Conservation (phyloP, 2,797 vertebrate species). For the Pseudochirops cupreus region DNA sequence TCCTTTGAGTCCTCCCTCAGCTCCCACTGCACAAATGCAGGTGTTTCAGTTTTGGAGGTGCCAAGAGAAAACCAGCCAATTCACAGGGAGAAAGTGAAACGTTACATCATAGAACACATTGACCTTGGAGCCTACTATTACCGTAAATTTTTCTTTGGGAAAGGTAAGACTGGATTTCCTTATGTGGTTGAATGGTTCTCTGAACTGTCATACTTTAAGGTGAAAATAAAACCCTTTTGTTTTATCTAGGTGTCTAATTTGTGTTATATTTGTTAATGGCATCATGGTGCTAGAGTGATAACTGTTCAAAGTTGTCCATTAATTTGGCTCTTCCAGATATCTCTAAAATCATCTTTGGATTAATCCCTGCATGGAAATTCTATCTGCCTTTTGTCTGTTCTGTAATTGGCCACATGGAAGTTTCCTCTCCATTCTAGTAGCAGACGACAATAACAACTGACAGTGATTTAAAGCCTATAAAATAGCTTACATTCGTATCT, state of each 20-base stretch:
- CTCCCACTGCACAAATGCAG: constrained; percentile 99
- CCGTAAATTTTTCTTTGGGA: constrained; percentile 97
- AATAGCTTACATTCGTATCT: neutral
- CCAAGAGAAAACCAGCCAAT: constrained; percentile 96
- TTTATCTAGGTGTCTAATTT: neutral
- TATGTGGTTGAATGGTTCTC: neutral
- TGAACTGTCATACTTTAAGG: fast-evolving
- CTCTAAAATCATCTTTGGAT: neutral
- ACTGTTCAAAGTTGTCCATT: fast-evolving
- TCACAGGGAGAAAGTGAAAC: constrained; percentile 98
- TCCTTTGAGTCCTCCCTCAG: constrained; percentile 97
- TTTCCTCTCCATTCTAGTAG: neutral
- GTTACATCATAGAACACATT: constrained; percentile 98
- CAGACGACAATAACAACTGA: neutral
- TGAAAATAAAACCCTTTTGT: neutral
- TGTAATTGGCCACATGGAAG: fast-evolving
- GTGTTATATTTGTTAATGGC: neutral
- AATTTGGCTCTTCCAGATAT: neutral
- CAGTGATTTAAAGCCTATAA: neutral
- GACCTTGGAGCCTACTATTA: constrained; percentile 99
- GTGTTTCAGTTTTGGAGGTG: constrained; percentile 97
- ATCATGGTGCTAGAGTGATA: too few species aligned
- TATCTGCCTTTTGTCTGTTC: neutral
- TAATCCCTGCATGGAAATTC: neutral
- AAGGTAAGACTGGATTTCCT: constrained; percentile 88